Base-by-base conservation (phyloP, 2,797 vertebrate species). In the Acanthurus tractus region DNA sequence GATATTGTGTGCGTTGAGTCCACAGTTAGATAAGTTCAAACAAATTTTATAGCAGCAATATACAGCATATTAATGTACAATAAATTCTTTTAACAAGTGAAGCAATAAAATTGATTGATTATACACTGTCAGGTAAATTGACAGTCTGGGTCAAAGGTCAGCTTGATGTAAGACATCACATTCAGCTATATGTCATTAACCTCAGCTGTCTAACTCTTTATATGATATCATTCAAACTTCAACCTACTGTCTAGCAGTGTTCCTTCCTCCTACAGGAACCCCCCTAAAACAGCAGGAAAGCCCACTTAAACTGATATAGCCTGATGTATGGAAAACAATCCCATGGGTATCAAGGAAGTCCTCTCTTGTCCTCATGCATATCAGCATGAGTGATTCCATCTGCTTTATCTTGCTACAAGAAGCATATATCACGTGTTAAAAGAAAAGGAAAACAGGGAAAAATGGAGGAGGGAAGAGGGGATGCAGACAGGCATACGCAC, bases 381-480 rank as follows among this genome's bases (percentile, higher is more conserved):
- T 77, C 45, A 76, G 54, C 38, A 25, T 79, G 62, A 88, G 82
- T 52, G 57, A 78, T 82, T 45, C 76, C 86, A 88, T 78, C 72
- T 83, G 84, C 55, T 86, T 72, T 29, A 71, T 80, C 7, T 48
- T 62, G 52, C 78, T 76, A 82, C 63, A 78, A 62, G 23, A 44
- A 46, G 71, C 44, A 86, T 83, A 38, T 55, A 71, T 88, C 71
- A 74, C 15, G 18, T 83, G 83, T 64, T 65, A 69, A 58, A 42
- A 58, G n/a, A 62, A 22, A 70, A 45, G 53, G 54, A 55, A 15
- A 29, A 40, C 45, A 59, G 23, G 29, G 48, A 57, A 71, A 59
- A 57, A 58, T 14, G 10, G 18, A 65, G 73, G 55, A 76, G 36
- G 68, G 74, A 79, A 62, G 76, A 54, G 62, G 62, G 45, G 76